Base-by-base conservation (phyloP, 2,797 vertebrate genomes). In the Ctenopoma kingsleyae region DNA sequence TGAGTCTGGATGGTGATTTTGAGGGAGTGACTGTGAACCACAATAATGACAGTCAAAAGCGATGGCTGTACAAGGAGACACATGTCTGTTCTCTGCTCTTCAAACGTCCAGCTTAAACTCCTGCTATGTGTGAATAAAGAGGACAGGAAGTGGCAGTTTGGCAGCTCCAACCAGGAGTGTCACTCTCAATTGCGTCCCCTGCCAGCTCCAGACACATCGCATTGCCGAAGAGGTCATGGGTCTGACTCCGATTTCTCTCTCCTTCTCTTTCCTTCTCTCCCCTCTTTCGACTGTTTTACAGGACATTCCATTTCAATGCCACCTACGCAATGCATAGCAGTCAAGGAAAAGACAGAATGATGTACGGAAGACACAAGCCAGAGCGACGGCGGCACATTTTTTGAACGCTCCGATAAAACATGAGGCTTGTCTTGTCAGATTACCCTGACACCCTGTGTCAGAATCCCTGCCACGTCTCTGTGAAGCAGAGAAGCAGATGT, bases 111-210 rank as follows among this genome's bases (percentile, higher is more conserved):
- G 80, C 89, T 89, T 88, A 86, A 91, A 91, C 92, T 93, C 93
- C 92, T 84, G 89, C 88, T 91, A 92, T 86, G 93, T 93, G 91
- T 93, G 93, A 94, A 95, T 95, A 94, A 94, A 94, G 92, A 92
- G 90, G 92, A 95, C 92, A 93, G 93, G 94, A 94, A 94, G 93
- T 94, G 93, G 94, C 91, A 94, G 93, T 93, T 95, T 95, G 94
- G 94, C 94, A 94, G 93, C 92, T 94, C 93, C 92, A 93, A 93
- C 94, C 93, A 93, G 91, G 93, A 93, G 92, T 95, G 94, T 94
- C 94, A 94, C 89, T 92, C 93, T 90, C 90, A 92, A 95, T 95
- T 90, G 93, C 81, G 77, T 94, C 93, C 92, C 90, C 90, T 95
- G 95, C 94, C 94, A 95, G 89, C 93, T 93, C 79, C 79, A 90